These are phyloP conservation scores for Rosalia funebris DNA, from an alignment of 2,888 invertebrate species.

Conservation along the genomic window DNA sequence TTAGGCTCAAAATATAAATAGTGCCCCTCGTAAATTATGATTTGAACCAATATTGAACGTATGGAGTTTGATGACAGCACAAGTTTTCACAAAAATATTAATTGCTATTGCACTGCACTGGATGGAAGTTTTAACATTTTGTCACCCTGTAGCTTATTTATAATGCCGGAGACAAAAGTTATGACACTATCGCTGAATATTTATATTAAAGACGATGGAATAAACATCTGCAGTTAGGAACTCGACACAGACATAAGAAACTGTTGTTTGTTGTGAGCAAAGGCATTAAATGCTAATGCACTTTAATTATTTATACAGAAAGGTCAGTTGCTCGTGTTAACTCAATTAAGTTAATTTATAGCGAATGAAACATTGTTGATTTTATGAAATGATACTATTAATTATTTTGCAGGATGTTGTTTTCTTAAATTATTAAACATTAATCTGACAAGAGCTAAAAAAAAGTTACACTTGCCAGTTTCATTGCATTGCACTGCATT, in stretches of 20 bases:
- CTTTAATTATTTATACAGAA: slow-evolving; percentile 7
- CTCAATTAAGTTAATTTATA: neutral
- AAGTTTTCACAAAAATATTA: too few relatives aligned
- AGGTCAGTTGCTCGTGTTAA: slow-evolving; percentile 3
- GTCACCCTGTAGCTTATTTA: slow-evolving; percentile 11
- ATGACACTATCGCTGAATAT: slow-evolving; percentile 9
- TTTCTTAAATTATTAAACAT: too few relatives aligned
- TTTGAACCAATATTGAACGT: too few relatives aligned
- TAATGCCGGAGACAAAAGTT: slow-evolving; percentile 5
- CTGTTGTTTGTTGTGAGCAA: neutral
- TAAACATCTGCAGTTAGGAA: slow-evolving; percentile 1
- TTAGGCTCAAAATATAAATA: too few relatives aligned
- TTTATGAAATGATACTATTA: too few relatives aligned
- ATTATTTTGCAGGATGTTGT: too few relatives aligned
- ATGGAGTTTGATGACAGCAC: too few relatives aligned
- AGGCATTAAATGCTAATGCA: slow-evolving; percentile 7
- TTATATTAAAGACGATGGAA: slow-evolving; percentile 1
- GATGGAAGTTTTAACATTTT: neutral
- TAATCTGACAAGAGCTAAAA: too few relatives aligned
- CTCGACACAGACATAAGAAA: neutral
- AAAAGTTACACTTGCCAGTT: too few relatives aligned
- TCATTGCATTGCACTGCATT: too few relatives aligned
- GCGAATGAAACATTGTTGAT: neutral
- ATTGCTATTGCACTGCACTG: neutral
- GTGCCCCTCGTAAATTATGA: too few relatives aligned